Evolutionary conservation across 2,888 invertebrate genomes (phyloP), one percentile per base, ranked within the genome.

Genomic region (Hofmannophila pseudospretella): DNA sequence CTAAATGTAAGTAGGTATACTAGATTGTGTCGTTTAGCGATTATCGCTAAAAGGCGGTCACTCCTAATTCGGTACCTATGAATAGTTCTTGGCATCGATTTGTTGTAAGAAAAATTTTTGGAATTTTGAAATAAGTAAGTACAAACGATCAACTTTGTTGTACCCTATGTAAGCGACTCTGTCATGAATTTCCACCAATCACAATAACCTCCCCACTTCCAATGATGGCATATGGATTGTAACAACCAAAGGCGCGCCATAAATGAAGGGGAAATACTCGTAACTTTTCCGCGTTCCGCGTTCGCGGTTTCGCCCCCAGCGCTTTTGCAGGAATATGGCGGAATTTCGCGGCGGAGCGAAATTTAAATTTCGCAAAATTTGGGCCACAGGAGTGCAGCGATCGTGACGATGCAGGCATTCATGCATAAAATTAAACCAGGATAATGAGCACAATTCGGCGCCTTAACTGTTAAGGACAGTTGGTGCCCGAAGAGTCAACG

Each of bases 371-470:
- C 42, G 42, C 42, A 42, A 51, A 51, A 51, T 51, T 23, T 47
- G 49, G 43, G 44, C 41, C 49, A 23, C 37, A 27, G 42, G 38
- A 38, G 48, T 48, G 51, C 52, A 57, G 47, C 48, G 45, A 51
- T 45, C 47, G 52, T 45, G 60, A 49, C 51, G 54, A 41, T 68
- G 69, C 66, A 73, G 49, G 80, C 82, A 73, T 60, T 69, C 81
- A 77, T 80, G 84, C 85, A 80, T 82, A 84, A 87, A 87, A 85
- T 87, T 86, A 85, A 84, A 75, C 81, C 67, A 67, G 72, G 71
- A 75, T 80, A 84, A 84, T 81, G 82, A 82, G 74, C 31, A 32
- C 7, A 9, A 28, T 23, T 39, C 27, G 34, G 13, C 39, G 23
- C 44, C 55, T 57, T 60, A 23, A n/a, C 75, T 70, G 75, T 66